Evolutionary conservation across 2,113 vertebrate genomes (phyloP).

Genomic region (Raphicerus campestris): DNA sequence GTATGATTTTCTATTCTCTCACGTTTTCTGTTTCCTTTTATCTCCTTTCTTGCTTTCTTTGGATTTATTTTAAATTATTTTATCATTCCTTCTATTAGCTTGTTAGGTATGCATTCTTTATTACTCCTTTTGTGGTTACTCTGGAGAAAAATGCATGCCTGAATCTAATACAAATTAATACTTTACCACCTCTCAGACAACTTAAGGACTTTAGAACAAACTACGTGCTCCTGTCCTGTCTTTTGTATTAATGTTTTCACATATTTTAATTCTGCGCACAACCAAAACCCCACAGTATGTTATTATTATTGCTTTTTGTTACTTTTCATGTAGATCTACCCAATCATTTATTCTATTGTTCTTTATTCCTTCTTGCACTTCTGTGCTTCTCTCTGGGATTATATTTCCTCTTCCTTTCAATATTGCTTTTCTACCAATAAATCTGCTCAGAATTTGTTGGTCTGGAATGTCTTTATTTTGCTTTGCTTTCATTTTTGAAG

Average conservation of each 20-base stretch:
- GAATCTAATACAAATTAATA: neutral
- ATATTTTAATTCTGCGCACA: neutral
- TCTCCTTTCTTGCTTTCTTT: neutral
- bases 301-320: neutral
- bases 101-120: neutral
- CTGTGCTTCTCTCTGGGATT: neutral
- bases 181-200: neutral
- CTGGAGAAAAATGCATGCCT: neutral
- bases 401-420: neutral
- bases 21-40: neutral
- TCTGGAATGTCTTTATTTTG: neutral
- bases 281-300: neutral
- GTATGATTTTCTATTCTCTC: neutral
- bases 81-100: neutral
- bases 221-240: neutral
- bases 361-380: neutral
- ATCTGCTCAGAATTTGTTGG: neutral
- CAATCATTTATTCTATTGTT: neutral
- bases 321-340: neutral
- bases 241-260: neutral
- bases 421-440: neutral
- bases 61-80: slow-evolving; percentile 23
- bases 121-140: neutral
- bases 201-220: neutral
- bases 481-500: slow-evolving; percentile 7